A percentile compares a stretch with the other conserved stretches of the same genome.
Conservation (phyloP, 1,140 invertebrate species). For the Lethocerus indicus region DNA sequence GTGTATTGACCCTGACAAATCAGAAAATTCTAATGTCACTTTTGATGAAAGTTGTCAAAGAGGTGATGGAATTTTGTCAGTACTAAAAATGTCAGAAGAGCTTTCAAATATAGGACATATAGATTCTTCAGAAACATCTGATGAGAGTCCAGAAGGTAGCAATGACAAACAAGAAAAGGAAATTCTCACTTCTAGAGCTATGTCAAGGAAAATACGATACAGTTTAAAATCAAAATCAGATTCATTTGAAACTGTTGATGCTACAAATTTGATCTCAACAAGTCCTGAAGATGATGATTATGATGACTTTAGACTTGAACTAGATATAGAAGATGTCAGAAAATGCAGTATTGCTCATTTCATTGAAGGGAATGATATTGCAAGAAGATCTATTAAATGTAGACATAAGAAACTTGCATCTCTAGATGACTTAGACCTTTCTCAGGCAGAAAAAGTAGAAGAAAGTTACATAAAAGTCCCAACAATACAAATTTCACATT, state of each 20-base stretch:
- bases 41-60: slow-evolving; percentile 3
- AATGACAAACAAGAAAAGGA: slow-evolving; percentile 10
- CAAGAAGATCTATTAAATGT: slow-evolving; percentile 39
- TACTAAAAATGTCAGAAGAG: slow-evolving; percentile 18
- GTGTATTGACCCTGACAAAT: no score
- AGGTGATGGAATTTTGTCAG: slow-evolving; percentile 12
- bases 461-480: slow-evolving; percentile 4
- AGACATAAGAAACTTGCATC: slow-evolving; percentile 21
- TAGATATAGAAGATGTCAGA: slow-evolving; percentile 10
- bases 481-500: slow-evolving; percentile 13
- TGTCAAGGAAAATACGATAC: slow-evolving; percentile 8
- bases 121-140: slow-evolving; percentile 62
- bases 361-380: slow-evolving; percentile 63
- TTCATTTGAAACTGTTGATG: slow-evolving; percentile 16
- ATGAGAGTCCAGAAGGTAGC: slow-evolving; percentile 24
- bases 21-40: neutral
- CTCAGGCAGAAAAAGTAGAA: slow-evolving; percentile 4
- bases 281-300: slow-evolving; percentile 20
- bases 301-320: slow-evolving; percentile 17
- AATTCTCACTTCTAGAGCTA: neutral
- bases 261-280: slow-evolving; percentile 20
- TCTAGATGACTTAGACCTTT: slow-evolving; percentile 11
- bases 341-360: slow-evolving; percentile 34
- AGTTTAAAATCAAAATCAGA: slow-evolving; percentile 9
- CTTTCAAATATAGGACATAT: slow-evolving; percentile 45